phyloP scores from a whole-genome alignment of 2,888 invertebrate genomes.

The Proisotoma minuta region DNA sequence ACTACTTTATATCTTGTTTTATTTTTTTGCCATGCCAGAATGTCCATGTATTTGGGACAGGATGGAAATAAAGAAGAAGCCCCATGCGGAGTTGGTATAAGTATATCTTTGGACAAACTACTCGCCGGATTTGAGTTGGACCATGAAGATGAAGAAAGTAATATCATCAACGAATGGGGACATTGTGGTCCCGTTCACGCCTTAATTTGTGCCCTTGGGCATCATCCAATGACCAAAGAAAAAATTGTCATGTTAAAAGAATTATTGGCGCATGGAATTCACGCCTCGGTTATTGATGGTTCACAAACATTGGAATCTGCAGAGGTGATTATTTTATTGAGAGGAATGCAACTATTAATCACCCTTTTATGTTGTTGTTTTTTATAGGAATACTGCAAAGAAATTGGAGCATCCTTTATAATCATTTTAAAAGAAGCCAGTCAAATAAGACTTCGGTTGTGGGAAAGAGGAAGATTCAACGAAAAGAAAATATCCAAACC shows the following conservation, averaged over 20 bases:
- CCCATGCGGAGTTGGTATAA: constrained; percentile 72
- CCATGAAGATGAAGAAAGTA: constrained; percentile 49
- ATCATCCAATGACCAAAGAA: constrained; percentile 55
- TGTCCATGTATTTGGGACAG: constrained; percentile 14
- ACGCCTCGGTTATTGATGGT: constrained; percentile 61
- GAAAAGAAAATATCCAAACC: constrained; percentile 60
- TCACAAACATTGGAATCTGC: constrained; percentile 62
- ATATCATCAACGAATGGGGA: constrained; percentile 50
- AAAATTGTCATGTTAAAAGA: constrained; percentile 58
- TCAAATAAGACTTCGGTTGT: constrained; percentile 58
- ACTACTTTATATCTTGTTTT: background rate
- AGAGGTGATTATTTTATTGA: too few species aligned
- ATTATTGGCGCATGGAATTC: constrained; percentile 68
- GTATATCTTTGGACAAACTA: constrained; percentile 73
- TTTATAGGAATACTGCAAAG: constrained; percentile 60
- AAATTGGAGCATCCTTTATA: constrained; percentile 61
- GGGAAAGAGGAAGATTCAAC: constrained; percentile 63
- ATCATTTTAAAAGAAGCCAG: constrained; percentile 60
- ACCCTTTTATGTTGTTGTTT: too few species aligned
- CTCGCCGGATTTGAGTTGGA: constrained; percentile 39
- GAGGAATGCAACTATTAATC: too few species aligned
- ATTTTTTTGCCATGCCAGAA: background rate
- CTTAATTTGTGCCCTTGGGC: constrained; percentile 63
- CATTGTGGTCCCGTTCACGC: constrained; percentile 58
- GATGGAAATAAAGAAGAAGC: constrained; percentile 37